Evolutionary conservation across 2,888 invertebrate genomes (phyloP).

Genomic region (Entomobrya multifasciata): DNA sequence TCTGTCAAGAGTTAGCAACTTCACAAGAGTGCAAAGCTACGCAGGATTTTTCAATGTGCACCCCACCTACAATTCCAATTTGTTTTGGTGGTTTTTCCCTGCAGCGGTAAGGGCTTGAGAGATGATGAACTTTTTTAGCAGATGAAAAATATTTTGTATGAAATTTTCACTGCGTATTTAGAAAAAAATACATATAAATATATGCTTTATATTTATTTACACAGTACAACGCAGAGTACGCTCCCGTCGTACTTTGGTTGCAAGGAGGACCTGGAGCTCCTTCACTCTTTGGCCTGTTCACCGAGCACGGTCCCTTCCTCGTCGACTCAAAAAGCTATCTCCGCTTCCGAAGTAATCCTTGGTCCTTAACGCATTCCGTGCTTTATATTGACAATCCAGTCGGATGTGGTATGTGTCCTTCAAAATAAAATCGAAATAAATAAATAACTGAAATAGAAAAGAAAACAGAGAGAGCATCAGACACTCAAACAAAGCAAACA

Average conservation of each 20-base stretch:
- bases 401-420: constrained; percentile 77
- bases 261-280: constrained; percentile 91
- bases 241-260: constrained; percentile 91
- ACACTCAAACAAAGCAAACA: background rate
- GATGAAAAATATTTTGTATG: background rate
- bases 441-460: background rate
- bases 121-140: no score
- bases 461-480: background rate
- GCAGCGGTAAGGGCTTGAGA: constrained; percentile 76
- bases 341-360: constrained; percentile 86
- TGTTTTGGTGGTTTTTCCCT: constrained; percentile 79
- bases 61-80: constrained; percentile 76
- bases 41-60: constrained; percentile 79
- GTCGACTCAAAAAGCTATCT: constrained; percentile 81
- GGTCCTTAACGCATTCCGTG: constrained; percentile 90
- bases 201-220: no score
- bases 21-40: constrained; percentile 78
- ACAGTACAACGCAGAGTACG: constrained; percentile 80
- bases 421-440: constrained; percentile 3
- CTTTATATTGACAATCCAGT: constrained; percentile 86
- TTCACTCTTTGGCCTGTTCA: constrained; percentile 90
- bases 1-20: constrained; percentile 75
- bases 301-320: constrained; percentile 90
- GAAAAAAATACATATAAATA: no score
- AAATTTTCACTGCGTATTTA: background rate